phyloP scores from a whole-genome alignment of 2,113 vertebrate genomes.

The Crotophaga sulcirostris region DNA sequence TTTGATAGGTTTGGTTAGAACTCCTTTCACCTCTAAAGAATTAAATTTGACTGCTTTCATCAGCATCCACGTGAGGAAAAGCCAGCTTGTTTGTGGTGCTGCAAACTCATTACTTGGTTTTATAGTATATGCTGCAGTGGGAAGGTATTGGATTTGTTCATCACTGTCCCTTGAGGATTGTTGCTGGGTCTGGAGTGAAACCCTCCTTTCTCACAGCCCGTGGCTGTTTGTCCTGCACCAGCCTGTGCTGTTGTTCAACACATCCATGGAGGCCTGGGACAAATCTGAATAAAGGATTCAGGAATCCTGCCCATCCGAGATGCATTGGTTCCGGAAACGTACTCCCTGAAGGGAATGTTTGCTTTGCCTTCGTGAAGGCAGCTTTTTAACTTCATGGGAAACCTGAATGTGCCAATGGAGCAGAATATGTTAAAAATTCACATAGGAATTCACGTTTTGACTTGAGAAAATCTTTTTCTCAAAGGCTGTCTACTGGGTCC shows the following conservation, averaged over 20 bases:
- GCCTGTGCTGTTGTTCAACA: neutral
- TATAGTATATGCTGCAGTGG: neutral
- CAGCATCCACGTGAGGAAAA: neutral
- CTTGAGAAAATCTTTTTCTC: neutral
- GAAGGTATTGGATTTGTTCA: neutral
- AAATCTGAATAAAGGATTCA: neutral
- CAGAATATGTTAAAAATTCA: neutral
- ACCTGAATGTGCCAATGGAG: neutral
- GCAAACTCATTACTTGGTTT: neutral
- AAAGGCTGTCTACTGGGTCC: neutral
- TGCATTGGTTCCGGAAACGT: fast-evolving
- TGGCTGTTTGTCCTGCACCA: neutral
- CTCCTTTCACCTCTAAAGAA: neutral
- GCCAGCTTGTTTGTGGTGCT: neutral
- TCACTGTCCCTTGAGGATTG: neutral
- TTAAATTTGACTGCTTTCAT: neutral
- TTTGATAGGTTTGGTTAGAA: neutral
- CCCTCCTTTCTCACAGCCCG: fast-evolving
- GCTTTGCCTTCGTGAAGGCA: neutral
- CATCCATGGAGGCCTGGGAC: neutral
- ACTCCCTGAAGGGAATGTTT: neutral
- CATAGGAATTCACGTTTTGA: neutral
- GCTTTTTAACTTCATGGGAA: neutral
- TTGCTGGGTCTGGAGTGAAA: neutral
- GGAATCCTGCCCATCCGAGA: neutral